Conservation (phyloP, 2,888 invertebrate genomes). For the Syrista parreyssii region DNA sequence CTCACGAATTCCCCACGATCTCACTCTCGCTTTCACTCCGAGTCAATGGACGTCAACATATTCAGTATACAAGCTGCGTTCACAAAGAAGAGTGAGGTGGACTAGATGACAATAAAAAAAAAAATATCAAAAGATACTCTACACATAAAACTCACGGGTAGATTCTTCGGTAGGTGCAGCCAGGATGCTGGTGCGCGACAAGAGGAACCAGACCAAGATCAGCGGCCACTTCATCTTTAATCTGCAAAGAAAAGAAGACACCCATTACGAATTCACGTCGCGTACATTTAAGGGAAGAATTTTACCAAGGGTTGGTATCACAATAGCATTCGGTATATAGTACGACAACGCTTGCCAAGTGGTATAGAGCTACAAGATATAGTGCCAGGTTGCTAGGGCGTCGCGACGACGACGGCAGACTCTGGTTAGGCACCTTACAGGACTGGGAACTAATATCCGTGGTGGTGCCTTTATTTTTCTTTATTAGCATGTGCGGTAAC, state of each 20-base stretch:
- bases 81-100: background rate
- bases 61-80: background rate
- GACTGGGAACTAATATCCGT: conserved; percentile 45
- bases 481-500: conserved; percentile 48
- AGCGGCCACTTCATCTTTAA: conserved; percentile 60
- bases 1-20: background rate
- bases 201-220: conserved; percentile 52
- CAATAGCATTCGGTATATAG: background rate
- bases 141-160: background rate
- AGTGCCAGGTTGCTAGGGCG: background rate
- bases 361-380: background rate
- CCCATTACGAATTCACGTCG: background rate
- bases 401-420: background rate
- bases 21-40: background rate
- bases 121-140: background rate
- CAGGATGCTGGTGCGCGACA: conserved; percentile 52
- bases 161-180: conserved; percentile 16
- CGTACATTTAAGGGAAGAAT: conserved; percentile 2
- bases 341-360: background rate
- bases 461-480: conserved; percentile 53
- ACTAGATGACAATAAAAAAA: background rate
- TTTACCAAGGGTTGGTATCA: background rate
- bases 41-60: background rate
- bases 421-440: background rate
- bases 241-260: conserved; percentile 36